phyloP scores from a whole-genome alignment of 1,140 invertebrate genomes.

The Hycleus phaleratus region DNA sequence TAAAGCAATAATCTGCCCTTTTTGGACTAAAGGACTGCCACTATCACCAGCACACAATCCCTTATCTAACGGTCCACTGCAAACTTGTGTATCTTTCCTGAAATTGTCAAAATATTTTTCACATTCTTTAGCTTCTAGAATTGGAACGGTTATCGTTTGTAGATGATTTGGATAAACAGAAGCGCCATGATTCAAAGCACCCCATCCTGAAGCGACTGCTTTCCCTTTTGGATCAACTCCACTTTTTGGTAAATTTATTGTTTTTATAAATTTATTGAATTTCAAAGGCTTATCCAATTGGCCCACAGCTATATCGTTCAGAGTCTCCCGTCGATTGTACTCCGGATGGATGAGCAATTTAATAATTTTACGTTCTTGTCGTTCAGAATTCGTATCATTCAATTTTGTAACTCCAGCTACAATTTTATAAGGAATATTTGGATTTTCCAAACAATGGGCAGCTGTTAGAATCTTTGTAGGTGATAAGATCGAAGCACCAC shows the following conservation, averaged over 20 bases:
- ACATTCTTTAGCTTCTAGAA: not conserved
- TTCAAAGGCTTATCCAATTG: slow-evolving; percentile 45
- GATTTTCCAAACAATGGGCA: slow-evolving; percentile 48
- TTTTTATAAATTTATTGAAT: slow-evolving; percentile 45
- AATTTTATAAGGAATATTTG: slow-evolving; percentile 27
- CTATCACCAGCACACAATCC: slow-evolving; percentile 50
- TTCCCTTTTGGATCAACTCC: slow-evolving; percentile 8
- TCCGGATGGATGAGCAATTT: slow-evolving; percentile 42
- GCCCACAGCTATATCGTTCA: slow-evolving; percentile 58
- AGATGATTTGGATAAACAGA: slow-evolving; percentile 37
- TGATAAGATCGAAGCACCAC: slow-evolving; percentile 55
- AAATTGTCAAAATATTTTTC: not conserved
- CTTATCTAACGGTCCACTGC: slow-evolving; percentile 29
- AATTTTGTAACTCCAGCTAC: slow-evolving; percentile 41
- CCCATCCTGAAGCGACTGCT: slow-evolving; percentile 42
- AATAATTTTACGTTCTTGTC: slow-evolving; percentile 42
- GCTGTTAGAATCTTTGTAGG: slow-evolving; percentile 52
- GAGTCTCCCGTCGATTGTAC: slow-evolving; percentile 43
- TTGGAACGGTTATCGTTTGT: slow-evolving; percentile 33
- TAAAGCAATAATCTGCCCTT: too few species aligned
- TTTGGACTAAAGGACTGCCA: too few species aligned
- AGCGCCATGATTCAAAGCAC: slow-evolving; percentile 27
- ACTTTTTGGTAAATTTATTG: slow-evolving; percentile 43
- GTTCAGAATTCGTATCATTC: slow-evolving; percentile 20
- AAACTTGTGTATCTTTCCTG: too few species aligned